These are phyloP conservation scores for Setophaga kirtlandii DNA, from an alignment of 2,113 vertebrate genomes.

Conservation along the genomic window DNA sequence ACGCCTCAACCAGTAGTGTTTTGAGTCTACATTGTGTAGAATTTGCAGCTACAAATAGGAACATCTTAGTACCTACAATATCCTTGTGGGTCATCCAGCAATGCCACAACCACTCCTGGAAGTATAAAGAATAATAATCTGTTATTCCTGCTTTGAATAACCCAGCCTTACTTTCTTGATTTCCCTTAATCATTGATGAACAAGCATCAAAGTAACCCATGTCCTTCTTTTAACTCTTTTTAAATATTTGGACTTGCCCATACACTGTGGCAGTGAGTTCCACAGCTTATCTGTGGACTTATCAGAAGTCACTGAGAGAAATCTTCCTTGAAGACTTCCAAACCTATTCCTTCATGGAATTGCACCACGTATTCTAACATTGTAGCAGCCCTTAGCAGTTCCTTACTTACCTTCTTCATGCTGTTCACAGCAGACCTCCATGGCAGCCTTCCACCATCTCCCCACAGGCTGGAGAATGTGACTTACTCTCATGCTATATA, in stretches of 20 bases:
- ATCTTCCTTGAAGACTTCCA: neutral
- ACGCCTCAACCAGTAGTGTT: neutral
- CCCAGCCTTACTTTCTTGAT: neutral
- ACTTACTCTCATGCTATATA: neutral
- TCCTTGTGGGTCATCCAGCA: neutral
- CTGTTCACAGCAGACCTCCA: neutral
- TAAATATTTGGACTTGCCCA: neutral
- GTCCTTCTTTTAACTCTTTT: neutral
- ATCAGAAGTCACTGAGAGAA: neutral
- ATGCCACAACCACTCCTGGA: neutral
- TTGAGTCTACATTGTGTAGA: neutral
- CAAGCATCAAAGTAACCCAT: neutral
- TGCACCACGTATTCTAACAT: neutral
- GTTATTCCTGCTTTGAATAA: neutral
- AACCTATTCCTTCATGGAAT: neutral
- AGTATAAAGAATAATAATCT: neutral
- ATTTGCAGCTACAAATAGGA: neutral
- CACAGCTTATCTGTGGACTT: neutral
- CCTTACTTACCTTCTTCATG: neutral
- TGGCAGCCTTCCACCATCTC: neutral
- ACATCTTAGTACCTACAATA: neutral
- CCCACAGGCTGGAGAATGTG: neutral
- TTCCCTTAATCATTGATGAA: neutral
- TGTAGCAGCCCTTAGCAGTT: neutral
- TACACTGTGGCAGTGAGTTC: neutral